Evolutionary conservation across 2,797 vertebrate genomes (phyloP), one percentile per base, ranked within the genome.

Genomic region (Megaceryle alcyon): DNA sequence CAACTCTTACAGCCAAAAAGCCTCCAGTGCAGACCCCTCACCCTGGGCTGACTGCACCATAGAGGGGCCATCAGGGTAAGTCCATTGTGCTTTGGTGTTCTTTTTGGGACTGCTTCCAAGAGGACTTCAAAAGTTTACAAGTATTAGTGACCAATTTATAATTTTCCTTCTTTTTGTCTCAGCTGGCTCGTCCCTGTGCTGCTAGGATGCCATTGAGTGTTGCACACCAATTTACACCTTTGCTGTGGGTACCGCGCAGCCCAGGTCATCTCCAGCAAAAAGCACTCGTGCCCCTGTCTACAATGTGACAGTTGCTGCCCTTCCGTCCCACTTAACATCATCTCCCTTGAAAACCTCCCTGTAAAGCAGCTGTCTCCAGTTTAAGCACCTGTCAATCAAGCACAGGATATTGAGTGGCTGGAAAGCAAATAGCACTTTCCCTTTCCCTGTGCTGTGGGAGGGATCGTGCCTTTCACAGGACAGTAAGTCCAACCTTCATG

Each of bases 221-320:
- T 14, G 41, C 23, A 48, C 28, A 14, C 3, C 1, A 3, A 6
- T 28, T 17, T 22, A 17, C n/a, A 33, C 7, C n/a, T 28, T 56
- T 0, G 0, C 37, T 28, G 44, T 9, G 78, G 31, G 65, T 81
- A 41, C 48, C 0, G 2, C 57, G 18, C 35, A 68, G 57, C 57
- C 65, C 1, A 0, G 7, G 25, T 2, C 41, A 48, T 7, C 76
- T 39, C 54, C 53, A 23, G 73, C n/a, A 35, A 9, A 35, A 60
- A 53, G 28, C 22, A 51, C 63, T 33, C 63, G 60, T 15, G 9
- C 9, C 21, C 9, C 29, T 48, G 53, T 25, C 79, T 66, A 1
- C 14, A 1, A 7, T 23, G 72, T 0, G 5, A 12, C 80, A 44
- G 49, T 13, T 14, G 0, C 59, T 66, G 39, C 39, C 3, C 0